Conservation (phyloP, 2,113 vertebrate species). For the human (Homo sapiens) region DNA sequence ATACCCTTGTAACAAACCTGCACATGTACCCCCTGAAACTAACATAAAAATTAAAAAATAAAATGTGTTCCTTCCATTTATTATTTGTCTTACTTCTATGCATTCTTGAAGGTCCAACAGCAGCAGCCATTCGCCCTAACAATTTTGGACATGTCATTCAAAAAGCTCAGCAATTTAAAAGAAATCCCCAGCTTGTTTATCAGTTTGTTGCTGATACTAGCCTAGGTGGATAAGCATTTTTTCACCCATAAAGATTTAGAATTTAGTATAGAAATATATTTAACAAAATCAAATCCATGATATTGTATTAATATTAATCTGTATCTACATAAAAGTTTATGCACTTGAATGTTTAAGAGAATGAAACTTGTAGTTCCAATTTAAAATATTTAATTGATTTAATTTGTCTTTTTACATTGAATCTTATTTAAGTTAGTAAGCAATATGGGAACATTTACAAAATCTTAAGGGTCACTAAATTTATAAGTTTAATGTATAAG, state of each 20-base stretch:
- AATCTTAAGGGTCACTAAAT: background rate
- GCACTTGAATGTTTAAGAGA: background rate
- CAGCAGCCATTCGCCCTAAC: background rate
- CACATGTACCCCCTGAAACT: no score
- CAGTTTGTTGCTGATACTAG: background rate
- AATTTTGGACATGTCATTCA: background rate
- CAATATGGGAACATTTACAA: background rate
- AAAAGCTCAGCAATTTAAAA: background rate
- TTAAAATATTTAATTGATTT: background rate
- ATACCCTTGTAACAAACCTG: no score
- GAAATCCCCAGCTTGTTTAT: background rate
- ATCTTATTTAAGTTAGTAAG: background rate
- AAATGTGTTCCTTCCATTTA: background rate
- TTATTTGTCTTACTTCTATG: background rate
- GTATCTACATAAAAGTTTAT: background rate
- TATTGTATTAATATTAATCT: background rate
- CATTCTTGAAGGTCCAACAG: background rate
- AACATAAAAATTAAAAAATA: no score
- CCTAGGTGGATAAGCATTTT: background rate
- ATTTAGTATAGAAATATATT: constrained; percentile 11
- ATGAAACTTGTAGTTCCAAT: background rate
- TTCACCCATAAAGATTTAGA: background rate
- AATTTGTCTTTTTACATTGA: background rate
- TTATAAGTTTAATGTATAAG: background rate
- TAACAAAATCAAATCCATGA: background rate